A percentile compares a stretch with the other conserved stretches of the same genome.
phyloP scores from a whole-genome alignment of 2,113 vertebrate species.

The Caloenas nicobarica region DNA sequence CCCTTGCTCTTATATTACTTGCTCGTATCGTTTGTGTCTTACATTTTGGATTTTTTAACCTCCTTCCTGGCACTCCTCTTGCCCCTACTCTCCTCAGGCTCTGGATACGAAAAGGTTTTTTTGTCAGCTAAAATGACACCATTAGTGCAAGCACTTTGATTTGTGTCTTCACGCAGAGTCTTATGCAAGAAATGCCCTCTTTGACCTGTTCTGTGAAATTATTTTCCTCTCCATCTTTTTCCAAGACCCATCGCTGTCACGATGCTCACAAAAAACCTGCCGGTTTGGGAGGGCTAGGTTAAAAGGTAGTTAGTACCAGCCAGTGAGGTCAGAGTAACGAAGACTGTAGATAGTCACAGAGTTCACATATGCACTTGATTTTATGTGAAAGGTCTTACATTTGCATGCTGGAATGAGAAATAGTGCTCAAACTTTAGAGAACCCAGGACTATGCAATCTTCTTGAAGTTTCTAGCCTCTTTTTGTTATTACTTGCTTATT shows the following conservation, averaged over 20 bases:
- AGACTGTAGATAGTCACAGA: background rate
- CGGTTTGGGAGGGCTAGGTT: background rate
- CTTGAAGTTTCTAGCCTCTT: background rate
- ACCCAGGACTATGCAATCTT: background rate
- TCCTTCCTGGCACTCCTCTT: background rate
- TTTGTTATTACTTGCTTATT: background rate
- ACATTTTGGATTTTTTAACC: background rate
- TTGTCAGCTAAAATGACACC: constrained; percentile 30
- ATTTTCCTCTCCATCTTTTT: constrained; percentile 28
- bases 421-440: background rate
- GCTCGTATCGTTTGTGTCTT: background rate
- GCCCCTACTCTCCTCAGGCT: background rate
- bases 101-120: background rate
- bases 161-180: constrained; percentile 12
- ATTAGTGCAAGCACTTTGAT: constrained; percentile 35
- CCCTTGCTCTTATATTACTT: background rate
- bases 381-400: background rate
- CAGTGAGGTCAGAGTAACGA: background rate
- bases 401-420: background rate
- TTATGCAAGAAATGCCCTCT: constrained; percentile 46
- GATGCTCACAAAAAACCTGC: background rate
- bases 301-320: background rate
- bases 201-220: constrained; percentile 18
- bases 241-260: background rate
- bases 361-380: background rate